A percentile compares a stretch with the other conserved stretches of the same genome.
Evolutionary conservation across 2,113 vertebrate genomes (phyloP).

Genomic region (Manacus vitellinus): DNA sequence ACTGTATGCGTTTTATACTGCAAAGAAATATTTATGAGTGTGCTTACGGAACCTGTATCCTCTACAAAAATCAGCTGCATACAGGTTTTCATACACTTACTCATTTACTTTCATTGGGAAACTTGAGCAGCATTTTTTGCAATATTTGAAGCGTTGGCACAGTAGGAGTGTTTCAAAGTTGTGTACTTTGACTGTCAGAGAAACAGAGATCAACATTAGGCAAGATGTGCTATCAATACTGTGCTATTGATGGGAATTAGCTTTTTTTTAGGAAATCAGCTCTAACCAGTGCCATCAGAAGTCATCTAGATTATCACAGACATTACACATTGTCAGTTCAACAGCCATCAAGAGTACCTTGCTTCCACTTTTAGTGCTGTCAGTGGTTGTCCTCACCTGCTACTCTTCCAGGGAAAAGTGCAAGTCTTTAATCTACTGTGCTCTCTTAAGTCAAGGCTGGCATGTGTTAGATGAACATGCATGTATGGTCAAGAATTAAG

Average conservation of each 20-base stretch:
- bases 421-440: neutral
- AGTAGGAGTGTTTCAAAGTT: constrained; percentile 17
- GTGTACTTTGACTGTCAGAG: constrained; percentile 28
- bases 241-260: neutral
- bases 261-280: constrained; percentile 54
- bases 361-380: neutral
- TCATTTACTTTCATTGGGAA: constrained; percentile 4
- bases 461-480: neutral
- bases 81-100: neutral
- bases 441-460: neutral
- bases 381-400: neutral
- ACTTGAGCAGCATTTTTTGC: constrained; percentile 18
- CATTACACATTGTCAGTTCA: constrained; percentile 5
- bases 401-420: neutral
- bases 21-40: neutral
- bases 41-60: neutral
- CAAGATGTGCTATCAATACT: neutral
- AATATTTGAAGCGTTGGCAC: constrained; percentile 26
- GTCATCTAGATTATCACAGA: neutral
- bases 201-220: constrained; percentile 7
- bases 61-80: neutral
- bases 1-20: neutral
- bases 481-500: neutral
- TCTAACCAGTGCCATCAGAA: constrained; percentile 45
- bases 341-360: neutral